Conservation (phyloP, 2,113 vertebrate genomes). For the Leucoraja erinaceus region DNA sequence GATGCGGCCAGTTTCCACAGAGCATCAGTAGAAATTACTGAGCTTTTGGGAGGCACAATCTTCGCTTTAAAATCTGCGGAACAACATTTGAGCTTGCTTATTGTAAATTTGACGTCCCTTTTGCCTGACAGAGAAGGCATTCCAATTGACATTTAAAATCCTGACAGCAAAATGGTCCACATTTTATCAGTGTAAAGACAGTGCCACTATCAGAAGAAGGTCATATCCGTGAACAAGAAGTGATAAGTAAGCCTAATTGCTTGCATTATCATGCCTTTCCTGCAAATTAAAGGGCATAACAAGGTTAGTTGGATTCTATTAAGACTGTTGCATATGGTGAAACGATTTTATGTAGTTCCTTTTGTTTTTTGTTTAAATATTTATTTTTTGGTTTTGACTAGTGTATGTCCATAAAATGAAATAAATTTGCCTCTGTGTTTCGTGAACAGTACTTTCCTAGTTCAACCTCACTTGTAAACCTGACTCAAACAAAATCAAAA, state of each 20-base stretch:
- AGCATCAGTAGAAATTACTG: too few species aligned
- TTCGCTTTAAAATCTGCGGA: not conserved
- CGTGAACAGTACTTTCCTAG: conserved; percentile 33
- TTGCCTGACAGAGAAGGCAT: not conserved
- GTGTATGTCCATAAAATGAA: not conserved
- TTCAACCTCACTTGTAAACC: conserved; percentile 39
- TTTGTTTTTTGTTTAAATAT: conserved; percentile 21
- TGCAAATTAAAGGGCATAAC: conserved; percentile 34
- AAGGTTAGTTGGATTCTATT: conserved; percentile 33
- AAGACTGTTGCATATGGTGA: conserved; percentile 2
- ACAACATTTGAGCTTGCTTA: not conserved
- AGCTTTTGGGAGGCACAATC: too few species aligned
- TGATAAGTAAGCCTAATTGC: conserved; percentile 33
- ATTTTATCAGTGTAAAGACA: conserved; percentile 27
- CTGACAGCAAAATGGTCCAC: conserved; percentile 14
- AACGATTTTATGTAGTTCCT: conserved; percentile 15
- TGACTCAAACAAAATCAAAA: not conserved
- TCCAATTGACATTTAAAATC: conserved; percentile 25
- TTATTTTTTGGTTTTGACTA: not conserved
- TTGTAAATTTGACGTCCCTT: not conserved
- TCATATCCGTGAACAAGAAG: not conserved
- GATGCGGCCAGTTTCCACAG: too few species aligned
- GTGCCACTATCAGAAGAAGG: conserved; percentile 5
- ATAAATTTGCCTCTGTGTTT: conserved; percentile 1
- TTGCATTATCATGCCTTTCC: conserved; percentile 34